Percentiles rank a stretch among this genome's conserved stretches.
Evolutionary conservation across 2,113 vertebrate species (phyloP).

Genomic region (Gorsachius goisagi): DNA sequence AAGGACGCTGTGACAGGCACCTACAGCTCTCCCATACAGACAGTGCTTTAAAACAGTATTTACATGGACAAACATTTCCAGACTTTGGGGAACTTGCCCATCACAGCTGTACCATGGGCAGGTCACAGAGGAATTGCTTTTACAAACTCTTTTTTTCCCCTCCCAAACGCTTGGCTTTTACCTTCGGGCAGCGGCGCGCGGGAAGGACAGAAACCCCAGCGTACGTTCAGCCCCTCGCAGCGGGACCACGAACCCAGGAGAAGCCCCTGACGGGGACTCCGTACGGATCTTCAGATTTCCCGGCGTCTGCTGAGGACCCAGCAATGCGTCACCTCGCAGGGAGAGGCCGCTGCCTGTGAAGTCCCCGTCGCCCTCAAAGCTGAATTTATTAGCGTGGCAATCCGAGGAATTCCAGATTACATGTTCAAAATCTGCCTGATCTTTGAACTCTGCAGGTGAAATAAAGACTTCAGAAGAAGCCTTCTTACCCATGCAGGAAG

Average conservation of each 20-base stretch:
- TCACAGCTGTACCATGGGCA: neutral
- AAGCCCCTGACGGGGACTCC: neutral
- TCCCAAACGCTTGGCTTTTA: neutral
- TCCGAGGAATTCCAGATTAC: neutral
- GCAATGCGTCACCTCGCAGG: neutral
- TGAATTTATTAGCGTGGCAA: neutral
- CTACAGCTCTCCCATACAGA: neutral
- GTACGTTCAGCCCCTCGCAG: neutral
- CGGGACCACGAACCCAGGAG: neutral
- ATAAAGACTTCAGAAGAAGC: slow-evolving; percentile 5
- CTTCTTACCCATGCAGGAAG: neutral
- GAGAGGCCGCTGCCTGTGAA: neutral
- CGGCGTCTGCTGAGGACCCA: neutral
- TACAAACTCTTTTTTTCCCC: neutral
- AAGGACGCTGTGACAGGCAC: neutral
- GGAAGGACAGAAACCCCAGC: neutral
- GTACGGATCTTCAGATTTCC: neutral
- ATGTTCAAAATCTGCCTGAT: neutral
- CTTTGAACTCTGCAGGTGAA: neutral
- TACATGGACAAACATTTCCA: neutral
- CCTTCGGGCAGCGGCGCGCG: neutral
- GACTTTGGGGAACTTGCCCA: neutral
- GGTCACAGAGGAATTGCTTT: neutral
- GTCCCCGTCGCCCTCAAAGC: accelerated
- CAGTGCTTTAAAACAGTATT: neutral